Evolutionary conservation across 2,888 invertebrate species (phyloP).

Genomic region (Lamellibrachia columna): DNA sequence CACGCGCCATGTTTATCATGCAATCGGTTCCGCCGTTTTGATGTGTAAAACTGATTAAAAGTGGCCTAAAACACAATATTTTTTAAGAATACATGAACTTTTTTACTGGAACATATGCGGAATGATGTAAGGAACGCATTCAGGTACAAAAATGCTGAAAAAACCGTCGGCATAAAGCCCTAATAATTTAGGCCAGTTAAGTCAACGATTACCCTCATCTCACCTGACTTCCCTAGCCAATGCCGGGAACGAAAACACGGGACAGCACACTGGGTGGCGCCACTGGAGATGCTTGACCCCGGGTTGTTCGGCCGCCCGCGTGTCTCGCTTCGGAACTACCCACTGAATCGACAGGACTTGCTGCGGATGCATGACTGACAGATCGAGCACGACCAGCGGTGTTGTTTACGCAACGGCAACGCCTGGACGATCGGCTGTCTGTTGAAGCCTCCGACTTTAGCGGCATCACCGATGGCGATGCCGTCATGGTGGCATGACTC

Average conservation of each 20-base stretch:
- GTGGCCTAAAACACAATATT: too few species aligned
- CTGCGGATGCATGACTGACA: not conserved
- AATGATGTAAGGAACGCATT: too few species aligned
- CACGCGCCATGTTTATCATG: too few species aligned
- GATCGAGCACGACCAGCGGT: not conserved
- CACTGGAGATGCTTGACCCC: not conserved
- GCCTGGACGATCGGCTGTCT: not conserved
- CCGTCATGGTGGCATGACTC: constrained; percentile 38
- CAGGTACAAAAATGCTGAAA: not conserved
- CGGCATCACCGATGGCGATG: not conserved
- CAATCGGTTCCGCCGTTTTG: too few species aligned
- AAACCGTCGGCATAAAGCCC: too few species aligned
- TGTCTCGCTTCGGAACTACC: not conserved
- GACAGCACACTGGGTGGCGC: constrained; percentile 50
- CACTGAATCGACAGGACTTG: not conserved
- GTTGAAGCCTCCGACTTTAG: not conserved
- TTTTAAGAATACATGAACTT: too few species aligned
- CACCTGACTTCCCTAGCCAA: constrained; percentile 69
- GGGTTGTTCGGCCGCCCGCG: not conserved
- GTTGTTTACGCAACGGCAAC: not conserved
- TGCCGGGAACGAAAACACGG: constrained; percentile 66
- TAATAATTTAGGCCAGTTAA: too few species aligned
- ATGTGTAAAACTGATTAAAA: too few species aligned
- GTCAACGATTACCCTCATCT: not conserved
- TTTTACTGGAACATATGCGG: too few species aligned